Base-by-base conservation (phyloP, 37 sponge, comb jelly and placozoan species). In the Beroe forskalii region DNA sequence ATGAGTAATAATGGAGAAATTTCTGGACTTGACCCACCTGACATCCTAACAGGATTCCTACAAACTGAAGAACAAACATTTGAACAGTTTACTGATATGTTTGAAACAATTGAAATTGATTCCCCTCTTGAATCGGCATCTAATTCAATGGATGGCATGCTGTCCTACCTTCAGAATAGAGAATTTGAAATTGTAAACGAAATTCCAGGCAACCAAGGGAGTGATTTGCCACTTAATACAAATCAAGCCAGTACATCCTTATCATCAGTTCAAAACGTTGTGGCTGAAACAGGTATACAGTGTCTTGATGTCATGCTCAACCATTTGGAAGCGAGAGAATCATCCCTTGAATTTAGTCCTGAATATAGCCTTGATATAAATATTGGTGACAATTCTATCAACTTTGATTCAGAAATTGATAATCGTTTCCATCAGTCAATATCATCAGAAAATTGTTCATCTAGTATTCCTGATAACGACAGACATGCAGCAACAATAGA, bases 241-340 rank as follows among this genome's bases (percentile, higher is more conserved):
- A n/a, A n/a, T n/a, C 12, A 6, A 6, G 55, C 6, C 12, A 17
- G 12, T 48, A 12, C 55, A 48, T 48, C 55, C 12, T 12, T 48
- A 48, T 48, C 55, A 48, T 6, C 6, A 48, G 6, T 12, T 17
- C 55, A 48, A 12, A 17, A 6, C 12, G 12, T 17, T 12, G 12
- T 12, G 12, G 6, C 66, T 64, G 66, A 80, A n/a, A 22, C 38
- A 42, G 86, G 86, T 22, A 24, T 80, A 9, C 86, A 80, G 42
- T 80, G 86, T 80, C 40, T 80, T 38, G 86, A 80, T 80, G 55
- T 80, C n/a, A 80, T 80, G 86, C 86, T 80, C 14, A 80, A 80
- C 40, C 86, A 80, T 44, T 44, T 80, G n/a, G 38, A 80, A 80
- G 44, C 86, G 0, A 2, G 86, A 43, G 86, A 80, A 80, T 23